phyloP scores from a whole-genome alignment of 2,888 invertebrate species.

The Ethmia dodecea region DNA sequence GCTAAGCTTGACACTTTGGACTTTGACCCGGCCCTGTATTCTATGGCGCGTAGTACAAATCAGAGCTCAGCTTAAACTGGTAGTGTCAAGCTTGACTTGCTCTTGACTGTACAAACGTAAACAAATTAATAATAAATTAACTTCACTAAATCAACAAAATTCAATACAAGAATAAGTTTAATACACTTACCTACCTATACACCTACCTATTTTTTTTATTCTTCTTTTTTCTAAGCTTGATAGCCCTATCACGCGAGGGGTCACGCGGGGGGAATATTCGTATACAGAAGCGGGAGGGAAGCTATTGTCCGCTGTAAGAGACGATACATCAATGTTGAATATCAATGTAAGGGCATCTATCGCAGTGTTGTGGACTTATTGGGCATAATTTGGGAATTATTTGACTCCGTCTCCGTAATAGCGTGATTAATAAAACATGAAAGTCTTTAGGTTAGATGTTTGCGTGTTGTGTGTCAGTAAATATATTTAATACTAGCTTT shows the following conservation, averaged over 20 bases:
- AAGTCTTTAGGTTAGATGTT: slow-evolving; percentile 10
- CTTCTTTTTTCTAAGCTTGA: slow-evolving; percentile 9
- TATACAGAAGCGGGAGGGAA: slow-evolving; percentile 36
- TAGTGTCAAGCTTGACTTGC: too few species aligned
- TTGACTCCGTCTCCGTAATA: slow-evolving; percentile 38
- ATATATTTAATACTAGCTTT: too few species aligned
- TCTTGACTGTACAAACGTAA: too few species aligned
- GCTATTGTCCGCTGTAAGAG: slow-evolving; percentile 48
- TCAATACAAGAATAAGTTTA: too few species aligned
- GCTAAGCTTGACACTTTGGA: too few species aligned
- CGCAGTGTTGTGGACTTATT: slow-evolving; percentile 38
- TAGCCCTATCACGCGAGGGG: slow-evolving; percentile 34
- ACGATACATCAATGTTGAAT: slow-evolving; percentile 65
- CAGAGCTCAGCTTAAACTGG: too few species aligned
- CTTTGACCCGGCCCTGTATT: too few species aligned
- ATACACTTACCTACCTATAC: too few species aligned
- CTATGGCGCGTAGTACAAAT: too few species aligned
- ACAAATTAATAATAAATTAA: too few species aligned
- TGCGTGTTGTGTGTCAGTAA: not conserved
- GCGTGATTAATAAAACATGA: slow-evolving; percentile 52
- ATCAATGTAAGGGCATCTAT: slow-evolving; percentile 60
- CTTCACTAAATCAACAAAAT: too few species aligned
- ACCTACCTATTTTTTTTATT: too few species aligned
- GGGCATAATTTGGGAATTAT: slow-evolving; percentile 56
- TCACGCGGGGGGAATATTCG: slow-evolving; percentile 40